Conservation (phyloP, 2,888 invertebrate species). For the Linnaemya tessellans region DNA sequence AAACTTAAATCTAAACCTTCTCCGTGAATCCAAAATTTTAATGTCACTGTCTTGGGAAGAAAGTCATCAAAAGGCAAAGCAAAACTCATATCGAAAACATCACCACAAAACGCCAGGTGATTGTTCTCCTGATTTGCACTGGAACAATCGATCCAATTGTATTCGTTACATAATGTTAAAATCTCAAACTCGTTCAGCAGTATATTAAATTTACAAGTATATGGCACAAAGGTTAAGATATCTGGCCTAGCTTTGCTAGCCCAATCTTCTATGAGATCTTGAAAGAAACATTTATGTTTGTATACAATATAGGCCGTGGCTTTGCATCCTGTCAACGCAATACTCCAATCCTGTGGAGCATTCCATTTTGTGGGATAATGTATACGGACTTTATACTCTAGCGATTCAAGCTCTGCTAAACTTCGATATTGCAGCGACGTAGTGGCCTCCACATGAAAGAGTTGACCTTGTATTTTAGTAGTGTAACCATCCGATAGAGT, state of each 20-base stretch:
- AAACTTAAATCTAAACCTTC: conserved; percentile 96
- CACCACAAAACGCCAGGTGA: conserved; percentile 96
- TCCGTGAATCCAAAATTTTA: conserved; percentile 97
- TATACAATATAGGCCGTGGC: conserved; percentile 96
- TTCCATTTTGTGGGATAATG: conserved; percentile 98
- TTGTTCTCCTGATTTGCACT: conserved; percentile 97
- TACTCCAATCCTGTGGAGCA: conserved; percentile 97
- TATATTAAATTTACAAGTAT: conserved; percentile 96
- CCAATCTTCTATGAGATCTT: conserved; percentile 99
- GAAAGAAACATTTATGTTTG: conserved; percentile 97
- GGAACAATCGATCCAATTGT: conserved; percentile 99
- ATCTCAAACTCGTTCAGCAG: conserved; percentile 97
- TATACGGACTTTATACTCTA: conserved; percentile 91
- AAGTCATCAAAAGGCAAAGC: conserved; percentile 97
- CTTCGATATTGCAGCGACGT: conserved; percentile 97
- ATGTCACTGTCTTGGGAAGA: conserved; percentile 93
- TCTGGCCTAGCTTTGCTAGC: conserved; percentile 96
- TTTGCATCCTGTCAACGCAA: conserved; percentile 96
- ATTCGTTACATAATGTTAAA: conserved; percentile 95
- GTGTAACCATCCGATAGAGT: conserved; percentile 93
- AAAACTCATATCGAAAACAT: conserved; percentile 95
- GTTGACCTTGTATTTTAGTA: conserved; percentile 95
- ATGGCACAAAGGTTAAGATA: conserved; percentile 96
- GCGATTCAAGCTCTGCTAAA: conserved; percentile 95
- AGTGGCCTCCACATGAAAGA: conserved; percentile 96